Base-by-base conservation (phyloP, 2,888 invertebrate species). In the Proisotoma minuta region DNA sequence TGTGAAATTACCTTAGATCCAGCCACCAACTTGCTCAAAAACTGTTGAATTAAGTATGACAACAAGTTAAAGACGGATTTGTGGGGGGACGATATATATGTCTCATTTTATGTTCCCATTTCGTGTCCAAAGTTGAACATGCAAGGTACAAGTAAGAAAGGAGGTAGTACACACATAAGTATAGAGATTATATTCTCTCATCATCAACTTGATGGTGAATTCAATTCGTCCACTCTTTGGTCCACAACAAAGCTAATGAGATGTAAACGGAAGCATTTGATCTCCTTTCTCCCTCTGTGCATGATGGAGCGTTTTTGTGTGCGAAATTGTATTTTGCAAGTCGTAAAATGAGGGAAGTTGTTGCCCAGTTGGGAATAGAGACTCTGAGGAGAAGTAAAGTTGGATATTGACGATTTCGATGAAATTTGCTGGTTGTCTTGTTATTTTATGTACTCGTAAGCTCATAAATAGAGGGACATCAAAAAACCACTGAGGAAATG, bases 341-440 rank as follows among this genome's bases (percentile, higher is more conserved):
- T 65, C 58, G 66, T 69, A 69, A 66, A 69, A 57, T 39, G 56
- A 20, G 26, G 3, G 26, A 43, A 64, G 57, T 65, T 65, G 66
- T 57, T 54, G 60, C 53, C 49, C 59, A 59, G 29, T 22, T 48
- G 63, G 63, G 63, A 63, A 59, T 54, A 39, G 50, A 40, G 59
- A 43, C 27, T 26, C 18, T n/a, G 39, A 26, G 62, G 69, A 64
- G 62, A 66, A 43, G 62, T 65, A 61, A 66, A 65, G 62, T 63
- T 57, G 61, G 60, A 62, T 65, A 69, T 69, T 69, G 69, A 69
- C 64, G 66, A 66, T 66, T 66, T 69, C 65, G 69, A 69, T 69
- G 69, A 69, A 69, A 57, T 63, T 63, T 52, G 51, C 57, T 56
- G 29, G 48, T 56, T 63, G 59, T 57, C 56, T 63, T 50, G 34